These are phyloP conservation scores for Phyllopteryx taeniolatus DNA, from an alignment of 2,113 vertebrate species.

Conservation along the genomic window DNA sequence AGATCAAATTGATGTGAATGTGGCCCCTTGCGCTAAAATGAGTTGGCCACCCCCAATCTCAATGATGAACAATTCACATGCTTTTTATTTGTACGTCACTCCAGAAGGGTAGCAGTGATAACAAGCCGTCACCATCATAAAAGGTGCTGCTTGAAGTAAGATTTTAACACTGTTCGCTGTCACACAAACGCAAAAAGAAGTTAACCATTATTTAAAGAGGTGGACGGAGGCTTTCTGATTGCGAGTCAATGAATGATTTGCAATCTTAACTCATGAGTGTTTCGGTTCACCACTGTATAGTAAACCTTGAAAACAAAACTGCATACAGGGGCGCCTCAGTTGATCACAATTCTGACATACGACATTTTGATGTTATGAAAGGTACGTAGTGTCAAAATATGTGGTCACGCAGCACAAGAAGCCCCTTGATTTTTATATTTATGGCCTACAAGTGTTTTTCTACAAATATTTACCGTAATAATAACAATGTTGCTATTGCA, in stretches of 20 bases:
- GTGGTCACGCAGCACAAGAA: too few relatives aligned
- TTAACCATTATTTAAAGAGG: not conserved
- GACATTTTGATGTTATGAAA: too few relatives aligned
- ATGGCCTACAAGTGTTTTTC: too few relatives aligned
- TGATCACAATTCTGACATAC: too few relatives aligned
- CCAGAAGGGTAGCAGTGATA: not conserved
- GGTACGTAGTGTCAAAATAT: too few relatives aligned
- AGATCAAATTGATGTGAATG: too few relatives aligned
- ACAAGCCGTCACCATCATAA: not conserved
- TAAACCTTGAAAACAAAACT: not conserved
- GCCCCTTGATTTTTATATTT: too few relatives aligned
- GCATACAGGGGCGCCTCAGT: too few relatives aligned
- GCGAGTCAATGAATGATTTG: not conserved
- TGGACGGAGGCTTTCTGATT: not conserved
- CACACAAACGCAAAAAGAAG: not conserved
- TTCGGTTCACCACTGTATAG: not conserved
- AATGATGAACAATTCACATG: not conserved
- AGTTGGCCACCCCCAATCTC: not conserved
- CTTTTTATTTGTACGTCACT: not conserved
- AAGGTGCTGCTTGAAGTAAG: not conserved
- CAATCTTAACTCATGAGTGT: not conserved
- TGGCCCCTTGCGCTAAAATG: too few relatives aligned
- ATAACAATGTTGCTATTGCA: too few relatives aligned
- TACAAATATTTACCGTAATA: too few relatives aligned
- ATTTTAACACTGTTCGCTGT: not conserved